Percentiles rank a stretch among this genome's conserved stretches.
Evolutionary conservation across 2,888 invertebrate species (phyloP).

Genomic region (Lasius platythorax): DNA sequence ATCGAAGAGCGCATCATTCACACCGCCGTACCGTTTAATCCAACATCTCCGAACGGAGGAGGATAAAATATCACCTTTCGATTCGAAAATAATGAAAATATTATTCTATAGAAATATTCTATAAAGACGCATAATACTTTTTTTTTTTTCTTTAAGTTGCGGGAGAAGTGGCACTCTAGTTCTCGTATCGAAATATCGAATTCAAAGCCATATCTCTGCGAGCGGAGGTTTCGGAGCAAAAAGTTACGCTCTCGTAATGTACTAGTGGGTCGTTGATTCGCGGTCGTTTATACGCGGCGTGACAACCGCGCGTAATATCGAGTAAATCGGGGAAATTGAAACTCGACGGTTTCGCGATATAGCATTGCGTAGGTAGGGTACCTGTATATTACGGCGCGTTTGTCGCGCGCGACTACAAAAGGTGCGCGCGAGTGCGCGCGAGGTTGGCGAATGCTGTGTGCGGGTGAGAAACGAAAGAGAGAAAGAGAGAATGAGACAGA

Average conservation of each 20-base stretch:
- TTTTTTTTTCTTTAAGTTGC: background rate
- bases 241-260: slow-evolving; percentile 46
- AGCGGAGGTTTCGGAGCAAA: slow-evolving; percentile 23
- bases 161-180: background rate
- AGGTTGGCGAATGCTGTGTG: slow-evolving; percentile 20
- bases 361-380: slow-evolving; percentile 32
- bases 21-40: background rate
- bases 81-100: background rate
- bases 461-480: slow-evolving; percentile 12
- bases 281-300: slow-evolving; percentile 53
- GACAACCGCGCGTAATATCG: slow-evolving; percentile 56
- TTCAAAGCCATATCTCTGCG: slow-evolving; percentile 4
- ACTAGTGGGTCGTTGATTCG: slow-evolving; percentile 47
- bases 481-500: background rate
- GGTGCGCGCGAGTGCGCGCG: slow-evolving; percentile 50
- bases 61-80: background rate
- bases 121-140: background rate
- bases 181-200: background rate
- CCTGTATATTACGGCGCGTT: slow-evolving; percentile 52
- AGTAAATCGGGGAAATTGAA: slow-evolving; percentile 57
- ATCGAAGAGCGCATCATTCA: background rate
- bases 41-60: background rate
- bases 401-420: slow-evolving; percentile 64
- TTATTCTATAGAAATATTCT: background rate
- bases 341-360: slow-evolving; percentile 48